Evolutionary conservation across 2,888 invertebrate genomes (phyloP).

Genomic region (Trissolcus brochymenae): DNA sequence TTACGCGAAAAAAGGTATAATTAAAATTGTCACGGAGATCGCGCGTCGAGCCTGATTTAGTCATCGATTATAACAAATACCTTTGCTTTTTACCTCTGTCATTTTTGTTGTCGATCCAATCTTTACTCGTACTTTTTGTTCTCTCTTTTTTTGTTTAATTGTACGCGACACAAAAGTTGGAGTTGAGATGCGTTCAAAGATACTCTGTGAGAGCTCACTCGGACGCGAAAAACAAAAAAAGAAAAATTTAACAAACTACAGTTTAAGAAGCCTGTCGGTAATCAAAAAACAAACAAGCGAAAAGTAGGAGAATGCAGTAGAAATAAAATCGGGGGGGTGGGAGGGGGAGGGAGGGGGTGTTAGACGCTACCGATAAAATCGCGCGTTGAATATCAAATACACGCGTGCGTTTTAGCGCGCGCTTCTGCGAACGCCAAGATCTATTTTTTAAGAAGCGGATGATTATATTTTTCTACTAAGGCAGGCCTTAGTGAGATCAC

Average conservation of each 20-base stretch:
- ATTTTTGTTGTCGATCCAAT: background rate
- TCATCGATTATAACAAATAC: conserved; percentile 14
- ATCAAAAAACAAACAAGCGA: conserved; percentile 61
- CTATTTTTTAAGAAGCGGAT: conserved; percentile 76
- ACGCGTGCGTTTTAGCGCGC: conserved; percentile 66
- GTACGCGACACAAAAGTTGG: background rate
- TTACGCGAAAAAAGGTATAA: conserved; percentile 64
- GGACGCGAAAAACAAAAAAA: conserved; percentile 58
- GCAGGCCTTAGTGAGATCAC: conserved; percentile 74
- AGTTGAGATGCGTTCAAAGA: conserved; percentile 58
- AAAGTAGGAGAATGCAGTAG: background rate
- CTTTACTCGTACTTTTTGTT: too few relatives aligned
- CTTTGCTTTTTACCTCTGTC: background rate
- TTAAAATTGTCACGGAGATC: conserved; percentile 58
- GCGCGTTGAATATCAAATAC: conserved; percentile 66
- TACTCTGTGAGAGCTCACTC: conserved; percentile 64
- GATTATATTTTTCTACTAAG: conserved; percentile 76
- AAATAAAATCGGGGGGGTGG: conserved; percentile 1
- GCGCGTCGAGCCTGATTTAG: conserved; percentile 52
- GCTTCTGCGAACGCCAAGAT: conserved; percentile 72
- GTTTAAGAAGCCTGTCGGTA: conserved; percentile 68
- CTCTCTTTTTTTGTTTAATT: too few relatives aligned
- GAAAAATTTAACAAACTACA: conserved; percentile 54
- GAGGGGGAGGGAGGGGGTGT: background rate
- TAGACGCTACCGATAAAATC: conserved; percentile 35